A percentile compares a stretch with the other conserved stretches of the same genome.
phyloP scores from a whole-genome alignment of 1,140 invertebrate genomes.

The Lepidurus apus region DNA sequence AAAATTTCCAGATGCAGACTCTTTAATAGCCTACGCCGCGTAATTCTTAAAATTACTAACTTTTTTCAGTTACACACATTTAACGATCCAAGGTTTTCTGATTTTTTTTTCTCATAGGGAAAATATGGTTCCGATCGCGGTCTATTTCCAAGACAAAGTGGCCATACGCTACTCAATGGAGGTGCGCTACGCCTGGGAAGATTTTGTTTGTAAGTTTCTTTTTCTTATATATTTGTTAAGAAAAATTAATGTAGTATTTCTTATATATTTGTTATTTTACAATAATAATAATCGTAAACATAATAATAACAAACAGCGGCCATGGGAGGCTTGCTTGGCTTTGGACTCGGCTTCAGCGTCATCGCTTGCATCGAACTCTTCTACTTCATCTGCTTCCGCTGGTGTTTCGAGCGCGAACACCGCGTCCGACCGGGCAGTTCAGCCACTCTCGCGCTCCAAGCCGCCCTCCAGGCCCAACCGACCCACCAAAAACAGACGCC shows the following conservation, averaged over 20 bases:
- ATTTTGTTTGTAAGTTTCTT: not conserved
- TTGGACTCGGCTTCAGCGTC: conserved; percentile 32
- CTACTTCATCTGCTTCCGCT: conserved; percentile 33
- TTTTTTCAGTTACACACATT: not conserved
- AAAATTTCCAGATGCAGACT: not conserved
- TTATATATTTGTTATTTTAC: not conserved
- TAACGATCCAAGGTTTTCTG: not conserved
- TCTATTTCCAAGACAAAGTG: not conserved
- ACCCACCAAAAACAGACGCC: not conserved
- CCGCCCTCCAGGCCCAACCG: not conserved
- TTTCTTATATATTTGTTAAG: not conserved
- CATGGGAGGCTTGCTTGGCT: conserved; percentile 29
- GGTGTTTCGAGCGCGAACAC: conserved; percentile 24
- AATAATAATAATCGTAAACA: too few relatives aligned
- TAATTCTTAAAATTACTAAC: not conserved
- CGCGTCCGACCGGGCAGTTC: not conserved
- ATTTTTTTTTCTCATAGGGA: not conserved
- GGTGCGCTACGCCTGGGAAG: not conserved
- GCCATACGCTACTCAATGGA: not conserved
- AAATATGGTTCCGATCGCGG: not conserved
- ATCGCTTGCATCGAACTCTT: conserved; percentile 29
- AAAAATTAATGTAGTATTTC: not conserved
- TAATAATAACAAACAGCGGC: conserved; percentile 16
- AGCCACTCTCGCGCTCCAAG: not conserved
- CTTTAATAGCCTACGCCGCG: not conserved